These are phyloP conservation scores for Scolopax mira DNA, from an alignment of 2,113 vertebrate genomes.

Conservation along the genomic window DNA sequence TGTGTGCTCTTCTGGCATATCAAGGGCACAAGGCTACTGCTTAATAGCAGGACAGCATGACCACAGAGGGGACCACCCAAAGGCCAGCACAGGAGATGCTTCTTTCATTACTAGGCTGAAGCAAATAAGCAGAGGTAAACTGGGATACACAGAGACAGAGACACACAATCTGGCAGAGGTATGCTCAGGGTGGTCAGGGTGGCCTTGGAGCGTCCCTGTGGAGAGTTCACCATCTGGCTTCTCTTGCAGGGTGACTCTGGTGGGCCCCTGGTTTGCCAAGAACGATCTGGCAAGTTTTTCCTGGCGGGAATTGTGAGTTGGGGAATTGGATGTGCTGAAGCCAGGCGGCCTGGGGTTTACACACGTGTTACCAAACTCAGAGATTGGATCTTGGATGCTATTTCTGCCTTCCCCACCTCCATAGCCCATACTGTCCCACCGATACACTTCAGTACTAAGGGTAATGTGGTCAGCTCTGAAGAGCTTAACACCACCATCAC, in stretches of 20 bases:
- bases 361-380: conserved; percentile 84
- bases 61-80: background rate
- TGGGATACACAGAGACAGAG: background rate
- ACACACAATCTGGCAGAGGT: background rate
- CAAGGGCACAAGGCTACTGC: background rate
- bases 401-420: background rate
- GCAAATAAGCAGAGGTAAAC: background rate
- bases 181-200: background rate
- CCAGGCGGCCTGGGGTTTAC: conserved; percentile 90
- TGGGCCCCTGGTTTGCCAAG: conserved; percentile 92
- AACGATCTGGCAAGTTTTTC: conserved; percentile 88
- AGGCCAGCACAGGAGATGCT: background rate
- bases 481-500: background rate
- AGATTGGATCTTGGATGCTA: conserved; percentile 84
- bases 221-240: background rate
- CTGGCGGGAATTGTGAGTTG: conserved; percentile 94
- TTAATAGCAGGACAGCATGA: background rate
- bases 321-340: conserved; percentile 91
- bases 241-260: conserved; percentile 91
- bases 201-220: background rate
- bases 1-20: background rate
- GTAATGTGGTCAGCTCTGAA: background rate
- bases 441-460: background rate
- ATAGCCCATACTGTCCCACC: background rate
- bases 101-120: background rate